phyloP scores from a whole-genome alignment of 2,797 vertebrate species.

The Cryptoblepharus egeriae region DNA sequence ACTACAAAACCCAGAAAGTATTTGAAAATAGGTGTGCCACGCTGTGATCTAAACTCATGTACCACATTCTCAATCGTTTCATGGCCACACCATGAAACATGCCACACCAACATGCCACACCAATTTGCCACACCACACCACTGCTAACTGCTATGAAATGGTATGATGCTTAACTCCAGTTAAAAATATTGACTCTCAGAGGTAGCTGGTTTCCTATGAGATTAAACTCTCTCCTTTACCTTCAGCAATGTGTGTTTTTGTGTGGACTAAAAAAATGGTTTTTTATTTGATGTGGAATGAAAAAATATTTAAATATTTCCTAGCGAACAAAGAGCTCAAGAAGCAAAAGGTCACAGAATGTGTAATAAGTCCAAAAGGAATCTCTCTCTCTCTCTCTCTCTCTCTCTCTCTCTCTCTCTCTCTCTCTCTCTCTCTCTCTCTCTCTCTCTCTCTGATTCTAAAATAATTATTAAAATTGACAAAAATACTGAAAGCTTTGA shows the following conservation, averaged over 20 bases:
- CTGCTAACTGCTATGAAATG: no score
- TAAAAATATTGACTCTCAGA: conserved; percentile 42
- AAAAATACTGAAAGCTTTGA: conserved; percentile 40
- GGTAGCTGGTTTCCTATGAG: conserved; percentile 48
- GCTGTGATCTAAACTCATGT: no score
- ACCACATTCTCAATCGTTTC: no score
- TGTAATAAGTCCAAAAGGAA: conserved; percentile 66
- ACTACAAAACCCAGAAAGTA: no score
- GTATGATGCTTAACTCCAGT: neutral
- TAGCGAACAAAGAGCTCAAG: conserved; percentile 40
- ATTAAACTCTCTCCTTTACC: conserved; percentile 20
- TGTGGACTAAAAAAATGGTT: conserved; percentile 45
- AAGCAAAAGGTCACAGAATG: conserved; percentile 38
- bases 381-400: no score
- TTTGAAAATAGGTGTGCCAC: no score
- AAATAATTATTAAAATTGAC: conserved; percentile 58
- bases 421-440: no score
- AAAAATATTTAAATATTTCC: conserved; percentile 43
- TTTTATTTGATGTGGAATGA: conserved; percentile 45
- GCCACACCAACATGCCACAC: no score
- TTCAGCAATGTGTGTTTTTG: conserved; percentile 16
- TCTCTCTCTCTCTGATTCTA: no score
- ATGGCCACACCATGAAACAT: no score
- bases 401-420: no score
- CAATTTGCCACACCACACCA: no score